Percentiles rank a stretch among this genome's conserved stretches.
These are phyloP conservation scores for Pseudomyrmex sp. DNA, from an alignment of 1,140 invertebrate species.

Conservation along the genomic window DNA sequence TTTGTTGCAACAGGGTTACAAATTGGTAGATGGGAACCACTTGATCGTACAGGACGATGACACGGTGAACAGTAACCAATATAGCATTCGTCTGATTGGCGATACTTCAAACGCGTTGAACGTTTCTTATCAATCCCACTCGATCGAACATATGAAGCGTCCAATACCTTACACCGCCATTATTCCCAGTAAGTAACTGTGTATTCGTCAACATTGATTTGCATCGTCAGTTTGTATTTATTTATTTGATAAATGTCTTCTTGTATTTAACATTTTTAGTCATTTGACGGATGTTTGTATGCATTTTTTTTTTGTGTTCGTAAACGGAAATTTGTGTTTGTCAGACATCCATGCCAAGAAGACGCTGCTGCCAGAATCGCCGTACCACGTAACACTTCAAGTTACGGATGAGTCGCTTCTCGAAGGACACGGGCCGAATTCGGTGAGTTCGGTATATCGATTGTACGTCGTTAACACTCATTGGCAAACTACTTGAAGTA, in stretches of 20 bases:
- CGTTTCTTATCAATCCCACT: slow-evolving; percentile 75
- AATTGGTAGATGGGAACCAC: slow-evolving; percentile 78
- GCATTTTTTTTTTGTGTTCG: not conserved
- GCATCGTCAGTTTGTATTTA: not conserved
- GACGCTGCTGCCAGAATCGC: slow-evolving; percentile 81
- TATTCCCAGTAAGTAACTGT: slow-evolving; percentile 75
- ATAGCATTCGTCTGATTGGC: slow-evolving; percentile 76
- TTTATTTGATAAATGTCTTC: not conserved
- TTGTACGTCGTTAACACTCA: slow-evolving; percentile 40
- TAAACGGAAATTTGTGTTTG: slow-evolving; percentile 30
- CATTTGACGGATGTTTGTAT: not conserved
- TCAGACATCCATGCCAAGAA: slow-evolving; percentile 79
- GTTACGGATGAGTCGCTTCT: slow-evolving; percentile 80
- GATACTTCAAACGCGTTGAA: slow-evolving; percentile 79
- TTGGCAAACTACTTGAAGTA: slow-evolving; percentile 29
- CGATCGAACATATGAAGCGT: slow-evolving; percentile 72
- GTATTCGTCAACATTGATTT: not conserved
- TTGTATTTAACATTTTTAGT: not conserved
- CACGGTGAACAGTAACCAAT: slow-evolving; percentile 75
- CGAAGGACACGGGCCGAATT: slow-evolving; percentile 77
- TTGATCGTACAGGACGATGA: slow-evolving; percentile 81
- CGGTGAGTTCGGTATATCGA: slow-evolving; percentile 72
- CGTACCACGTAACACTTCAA: slow-evolving; percentile 82
- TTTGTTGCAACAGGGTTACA: slow-evolving; percentile 74
- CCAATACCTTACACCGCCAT: slow-evolving; percentile 78